Base-by-base conservation (phyloP, 2,797 vertebrate species). In the Microctenopoma stevenorrisi region DNA sequence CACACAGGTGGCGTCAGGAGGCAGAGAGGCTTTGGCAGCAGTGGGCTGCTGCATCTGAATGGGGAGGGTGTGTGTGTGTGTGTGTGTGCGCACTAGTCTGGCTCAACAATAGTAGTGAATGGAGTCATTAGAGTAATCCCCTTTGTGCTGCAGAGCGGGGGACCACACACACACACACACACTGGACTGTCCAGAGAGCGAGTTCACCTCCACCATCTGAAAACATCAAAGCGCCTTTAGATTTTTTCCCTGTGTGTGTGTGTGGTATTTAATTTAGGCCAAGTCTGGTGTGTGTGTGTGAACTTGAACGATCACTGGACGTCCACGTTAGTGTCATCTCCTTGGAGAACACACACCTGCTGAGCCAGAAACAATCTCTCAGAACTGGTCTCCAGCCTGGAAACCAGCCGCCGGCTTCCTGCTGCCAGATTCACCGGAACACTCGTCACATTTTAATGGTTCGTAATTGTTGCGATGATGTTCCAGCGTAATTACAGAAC, bases 81-180 rank as follows among this genome's bases (percentile, higher is more conserved):
- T 79, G 63, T 51, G 48, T n/a, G 49, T 51, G 53, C 44, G 38
- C 13, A 68, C 66, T 90, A 86, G 91, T 93, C 86, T 90, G 87
- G 55, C 66, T 84, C 84, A 88, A 91, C 91, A 91, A 88, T 84
- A 66, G 82, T 37, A 66, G 72, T 86, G 87, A 93, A 91, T 91
- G 64, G 86, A 90, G 87, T 90, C 79, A 92, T 91, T 92, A 92
- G 88, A 89, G 85, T 91, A 89, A 92, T 92, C 89, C 86, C 76
- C 75, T 74, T 83, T 90, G 82, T 87, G 76, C 68, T 62, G 50
- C 57, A 58, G 68, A 68, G 54, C 3, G 46, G 49, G 26, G 65
- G 66, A 84, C 77, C 79, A 69, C 49, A 52, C 56, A 56, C 56
- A 52, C 64, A 68, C 57, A 64, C 62, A 71, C 71, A 69, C 18